phyloP scores from a whole-genome alignment of 2,888 invertebrate species.

The Masnerella sp. region DNA sequence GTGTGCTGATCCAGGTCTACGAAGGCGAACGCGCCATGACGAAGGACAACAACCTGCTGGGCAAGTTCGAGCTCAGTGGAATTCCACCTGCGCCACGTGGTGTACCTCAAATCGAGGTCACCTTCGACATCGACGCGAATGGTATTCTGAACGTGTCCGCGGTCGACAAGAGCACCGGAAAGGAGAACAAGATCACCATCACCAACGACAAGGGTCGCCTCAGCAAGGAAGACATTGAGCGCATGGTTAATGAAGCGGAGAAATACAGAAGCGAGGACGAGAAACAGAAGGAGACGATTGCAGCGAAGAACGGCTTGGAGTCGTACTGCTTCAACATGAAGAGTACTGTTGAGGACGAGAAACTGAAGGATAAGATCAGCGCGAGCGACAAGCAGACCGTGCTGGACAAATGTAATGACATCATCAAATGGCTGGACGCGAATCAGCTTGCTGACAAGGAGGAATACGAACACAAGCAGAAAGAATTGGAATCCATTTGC shows the following conservation, averaged over 20 bases:
- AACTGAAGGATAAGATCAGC: constrained; percentile 83
- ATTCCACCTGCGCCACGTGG: constrained; percentile 92
- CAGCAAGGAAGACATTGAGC: constrained; percentile 82
- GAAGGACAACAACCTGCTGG: constrained; percentile 91
- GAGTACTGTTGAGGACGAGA: constrained; percentile 94
- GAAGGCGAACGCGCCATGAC: constrained; percentile 95
- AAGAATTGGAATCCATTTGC: constrained; percentile 86
- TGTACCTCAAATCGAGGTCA: constrained; percentile 61
- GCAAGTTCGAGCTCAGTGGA: constrained; percentile 88
- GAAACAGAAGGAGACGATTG: constrained; percentile 78
- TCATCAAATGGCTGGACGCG: constrained; percentile 88
- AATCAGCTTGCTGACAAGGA: constrained; percentile 88
- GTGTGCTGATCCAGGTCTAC: constrained; percentile 83
- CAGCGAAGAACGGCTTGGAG: constrained; percentile 78
- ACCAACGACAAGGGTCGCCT: constrained; percentile 82
- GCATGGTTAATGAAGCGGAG: constrained; percentile 80
- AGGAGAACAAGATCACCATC: constrained; percentile 80
- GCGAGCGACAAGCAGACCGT: constrained; percentile 85
- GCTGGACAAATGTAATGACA: constrained; percentile 83
- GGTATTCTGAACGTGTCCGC: constrained; percentile 97
- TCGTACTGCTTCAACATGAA: constrained; percentile 88
- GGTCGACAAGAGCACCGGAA: constrained; percentile 83
- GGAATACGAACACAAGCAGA: constrained; percentile 87
- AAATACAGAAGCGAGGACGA: constrained; percentile 80
- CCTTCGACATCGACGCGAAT: too few species aligned